These are phyloP conservation scores for Nestor notabilis DNA, from an alignment of 2,113 vertebrate genomes.

Conservation along the genomic window DNA sequence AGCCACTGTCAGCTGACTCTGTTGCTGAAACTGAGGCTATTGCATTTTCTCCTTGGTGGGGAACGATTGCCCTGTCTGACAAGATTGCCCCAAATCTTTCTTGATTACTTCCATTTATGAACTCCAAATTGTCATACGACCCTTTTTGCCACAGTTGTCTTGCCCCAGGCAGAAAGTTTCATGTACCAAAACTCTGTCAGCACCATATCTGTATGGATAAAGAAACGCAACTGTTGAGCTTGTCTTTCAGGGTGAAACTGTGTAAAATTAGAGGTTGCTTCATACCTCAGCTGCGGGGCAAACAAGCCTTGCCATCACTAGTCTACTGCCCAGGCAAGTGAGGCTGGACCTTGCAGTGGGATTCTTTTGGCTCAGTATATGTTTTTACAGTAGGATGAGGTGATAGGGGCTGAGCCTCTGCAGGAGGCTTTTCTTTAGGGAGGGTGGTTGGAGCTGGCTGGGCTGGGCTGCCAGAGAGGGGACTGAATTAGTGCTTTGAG, in stretches of 20 bases:
- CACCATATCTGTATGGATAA: neutral
- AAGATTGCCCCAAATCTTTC: neutral
- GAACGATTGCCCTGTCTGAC: neutral
- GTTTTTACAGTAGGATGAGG: neutral
- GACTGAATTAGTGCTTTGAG: neutral
- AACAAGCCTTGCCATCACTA: neutral
- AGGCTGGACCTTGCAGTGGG: neutral
- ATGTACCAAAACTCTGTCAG: neutral
- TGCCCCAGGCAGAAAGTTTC: neutral
- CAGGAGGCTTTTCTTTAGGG: neutral
- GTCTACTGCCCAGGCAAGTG: neutral
- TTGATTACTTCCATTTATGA: neutral
- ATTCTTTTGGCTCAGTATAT: neutral
- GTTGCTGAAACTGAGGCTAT: slow-evolving; percentile 24
- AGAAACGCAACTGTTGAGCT: neutral
- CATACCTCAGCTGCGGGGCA: fast-evolving
- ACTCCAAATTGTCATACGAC: neutral
- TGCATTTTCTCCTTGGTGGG: neutral
- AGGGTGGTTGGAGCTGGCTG: neutral
- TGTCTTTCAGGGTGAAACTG: neutral
- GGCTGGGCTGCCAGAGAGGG: neutral
- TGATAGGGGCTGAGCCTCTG: neutral
- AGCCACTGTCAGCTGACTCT: neutral
- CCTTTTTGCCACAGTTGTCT: neutral
- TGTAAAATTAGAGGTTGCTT: neutral